A percentile compares a stretch with the other conserved stretches of the same genome.
phyloP scores from a whole-genome alignment of 2,888 invertebrate species.

The Hemithea aestivaria region DNA sequence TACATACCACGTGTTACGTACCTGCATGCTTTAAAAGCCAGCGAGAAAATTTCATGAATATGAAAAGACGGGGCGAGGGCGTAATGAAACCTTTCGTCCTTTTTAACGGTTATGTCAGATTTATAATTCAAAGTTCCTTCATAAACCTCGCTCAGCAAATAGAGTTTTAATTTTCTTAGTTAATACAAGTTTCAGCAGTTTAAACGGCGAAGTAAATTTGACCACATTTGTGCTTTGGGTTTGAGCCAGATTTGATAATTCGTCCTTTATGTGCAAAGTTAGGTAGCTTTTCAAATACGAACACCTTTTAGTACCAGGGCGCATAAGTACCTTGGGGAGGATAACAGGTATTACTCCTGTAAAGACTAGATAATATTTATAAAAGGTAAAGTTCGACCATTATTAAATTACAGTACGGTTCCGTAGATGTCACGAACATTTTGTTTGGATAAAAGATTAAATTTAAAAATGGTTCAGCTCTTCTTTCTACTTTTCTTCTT shows the following conservation, averaged over 20 bases:
- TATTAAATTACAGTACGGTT: too few species aligned
- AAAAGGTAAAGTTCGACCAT: too few species aligned
- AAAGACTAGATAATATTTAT: too few species aligned
- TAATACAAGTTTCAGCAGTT: conserved; percentile 18
- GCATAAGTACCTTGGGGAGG: too few species aligned
- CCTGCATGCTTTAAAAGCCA: conserved; percentile 15
- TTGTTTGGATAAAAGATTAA: too few species aligned
- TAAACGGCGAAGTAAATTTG: conserved; percentile 17
- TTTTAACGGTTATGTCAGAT: conserved; percentile 21
- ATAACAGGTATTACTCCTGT: too few species aligned
- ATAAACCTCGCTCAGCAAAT: conserved; percentile 15
- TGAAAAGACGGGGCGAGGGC: conserved; percentile 18
- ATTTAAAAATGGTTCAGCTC: too few species aligned
- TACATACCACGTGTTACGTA: conserved; percentile 13
- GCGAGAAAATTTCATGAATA: conserved; percentile 23
- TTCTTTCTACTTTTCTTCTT: too few species aligned
- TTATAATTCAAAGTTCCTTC: conserved; percentile 24
- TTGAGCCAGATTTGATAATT: conserved; percentile 18
- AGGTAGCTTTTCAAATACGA: conserved; percentile 9
- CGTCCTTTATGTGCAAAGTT: conserved; percentile 17
- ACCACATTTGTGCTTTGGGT: conserved; percentile 21
- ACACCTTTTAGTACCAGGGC: conserved; percentile 4
- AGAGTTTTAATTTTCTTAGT: conserved; percentile 22
- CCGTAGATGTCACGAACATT: too few species aligned
- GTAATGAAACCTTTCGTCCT: conserved; percentile 21